Evolutionary conservation across 2,113 vertebrate species (phyloP).

Genomic region (Sula dactylatra): DNA sequence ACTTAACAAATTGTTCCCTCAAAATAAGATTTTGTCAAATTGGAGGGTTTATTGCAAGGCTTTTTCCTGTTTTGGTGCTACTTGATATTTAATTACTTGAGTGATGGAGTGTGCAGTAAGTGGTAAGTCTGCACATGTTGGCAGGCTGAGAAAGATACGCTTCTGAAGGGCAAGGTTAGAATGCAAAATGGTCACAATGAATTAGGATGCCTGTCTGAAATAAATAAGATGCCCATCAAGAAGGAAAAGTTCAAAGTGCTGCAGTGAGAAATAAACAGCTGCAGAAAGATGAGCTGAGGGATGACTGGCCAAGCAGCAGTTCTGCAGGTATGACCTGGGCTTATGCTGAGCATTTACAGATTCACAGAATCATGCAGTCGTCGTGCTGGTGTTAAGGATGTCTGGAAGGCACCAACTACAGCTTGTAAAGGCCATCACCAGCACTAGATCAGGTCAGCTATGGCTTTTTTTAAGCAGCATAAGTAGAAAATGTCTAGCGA

Average conservation of each 20-base stretch:
- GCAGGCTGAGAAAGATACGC: neutral
- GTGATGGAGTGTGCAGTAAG: neutral
- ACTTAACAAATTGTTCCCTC: neutral
- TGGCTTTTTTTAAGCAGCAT: accelerated
- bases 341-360: neutral
- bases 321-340: neutral
- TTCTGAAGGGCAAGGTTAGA: neutral
- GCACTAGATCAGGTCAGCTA: neutral
- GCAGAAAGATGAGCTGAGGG: neutral
- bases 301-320: neutral
- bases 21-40: neutral
- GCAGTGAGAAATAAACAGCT: neutral
- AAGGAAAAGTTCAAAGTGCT: neutral
- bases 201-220: neutral
- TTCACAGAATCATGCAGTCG: accelerated
- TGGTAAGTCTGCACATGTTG: neutral
- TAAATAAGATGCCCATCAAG: neutral
- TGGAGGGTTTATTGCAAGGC: neutral
- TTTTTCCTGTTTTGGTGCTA: neutral
- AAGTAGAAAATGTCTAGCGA: neutral
- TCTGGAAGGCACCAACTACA: neutral
- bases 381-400: neutral
- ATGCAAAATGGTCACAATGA: neutral
- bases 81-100: neutral
- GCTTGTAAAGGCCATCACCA: neutral